Conservation (phyloP, 1,140 invertebrate species). For the Zaprionus gabonicus region DNA sequence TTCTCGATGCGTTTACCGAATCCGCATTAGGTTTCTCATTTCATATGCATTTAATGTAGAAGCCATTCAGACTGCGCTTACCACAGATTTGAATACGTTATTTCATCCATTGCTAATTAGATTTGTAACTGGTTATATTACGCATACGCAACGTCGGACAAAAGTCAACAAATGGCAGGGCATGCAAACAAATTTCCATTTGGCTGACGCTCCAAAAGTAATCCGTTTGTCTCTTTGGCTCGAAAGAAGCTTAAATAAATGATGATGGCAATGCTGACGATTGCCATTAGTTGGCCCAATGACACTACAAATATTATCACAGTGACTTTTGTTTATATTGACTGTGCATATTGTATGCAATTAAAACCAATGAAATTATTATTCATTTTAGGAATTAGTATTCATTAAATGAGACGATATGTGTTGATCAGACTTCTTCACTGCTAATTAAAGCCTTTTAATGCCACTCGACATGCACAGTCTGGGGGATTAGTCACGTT, state of each 20-base stretch:
- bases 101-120: slow-evolving; percentile 5
- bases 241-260: not conserved
- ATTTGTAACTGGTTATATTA: slow-evolving; percentile 15
- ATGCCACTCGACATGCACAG: not conserved
- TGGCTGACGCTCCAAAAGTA: not conserved
- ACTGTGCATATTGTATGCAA: not conserved
- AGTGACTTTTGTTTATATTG: not conserved
- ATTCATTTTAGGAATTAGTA: slow-evolving; percentile 2
- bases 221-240: slow-evolving; percentile 3
- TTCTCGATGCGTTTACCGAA: not conserved
- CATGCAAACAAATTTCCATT: slow-evolving; percentile 22
- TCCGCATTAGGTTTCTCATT: not conserved
- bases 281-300: not conserved
- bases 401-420: not conserved
- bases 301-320: not conserved
- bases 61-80: not conserved
- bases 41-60: slow-evolving; percentile 2
- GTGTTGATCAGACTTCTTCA: slow-evolving; percentile 1
- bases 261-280: not conserved
- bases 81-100: slow-evolving; percentile 10
- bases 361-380: not conserved
- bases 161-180: not conserved
- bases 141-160: slow-evolving; percentile 16
- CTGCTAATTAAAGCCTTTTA: slow-evolving; percentile 1
- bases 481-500: not conserved